Percentiles rank a stretch among this genome's conserved stretches.
Evolutionary conservation across 2,888 invertebrate species (phyloP).

Genomic region (Alloplasta piceator): DNA sequence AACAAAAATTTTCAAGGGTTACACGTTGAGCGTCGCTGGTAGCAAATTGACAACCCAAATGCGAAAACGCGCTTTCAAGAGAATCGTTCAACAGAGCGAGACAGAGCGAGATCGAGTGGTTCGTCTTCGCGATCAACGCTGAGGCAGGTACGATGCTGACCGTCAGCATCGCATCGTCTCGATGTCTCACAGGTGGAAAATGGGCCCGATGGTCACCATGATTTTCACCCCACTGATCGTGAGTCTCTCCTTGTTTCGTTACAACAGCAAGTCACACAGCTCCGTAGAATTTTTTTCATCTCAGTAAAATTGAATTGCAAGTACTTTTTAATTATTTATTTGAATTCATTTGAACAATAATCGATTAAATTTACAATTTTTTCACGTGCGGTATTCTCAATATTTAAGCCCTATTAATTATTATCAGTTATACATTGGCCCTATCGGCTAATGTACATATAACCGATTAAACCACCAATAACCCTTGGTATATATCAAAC

Average conservation of each 20-base stretch:
- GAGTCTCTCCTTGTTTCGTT: constrained; percentile 75
- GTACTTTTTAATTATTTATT: not conserved
- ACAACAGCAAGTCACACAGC: constrained; percentile 77
- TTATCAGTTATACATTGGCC: too few relatives aligned
- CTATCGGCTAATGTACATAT: too few relatives aligned
- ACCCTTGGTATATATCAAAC: too few relatives aligned
- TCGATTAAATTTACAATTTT: too few relatives aligned
- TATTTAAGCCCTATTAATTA: too few relatives aligned
- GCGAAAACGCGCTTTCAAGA: constrained; percentile 75
- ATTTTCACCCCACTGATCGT: constrained; percentile 80
- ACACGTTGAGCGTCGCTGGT: constrained; percentile 83
- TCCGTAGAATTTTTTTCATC: constrained; percentile 75
- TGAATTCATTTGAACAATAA: too few relatives aligned
- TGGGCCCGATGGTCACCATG: constrained; percentile 77
- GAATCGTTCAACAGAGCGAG: constrained; percentile 80
- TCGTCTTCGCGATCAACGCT: constrained; percentile 78
- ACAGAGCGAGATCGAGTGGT: constrained; percentile 80
- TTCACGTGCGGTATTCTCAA: too few relatives aligned
- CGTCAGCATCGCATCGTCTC: constrained; percentile 74
- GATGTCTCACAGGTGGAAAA: constrained; percentile 76
- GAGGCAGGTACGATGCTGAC: constrained; percentile 76
- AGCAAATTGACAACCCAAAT: constrained; percentile 83
- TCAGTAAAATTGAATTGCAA: constrained; percentile 76
- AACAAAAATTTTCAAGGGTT: too few relatives aligned
- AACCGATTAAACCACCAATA: too few relatives aligned